These are phyloP conservation scores for Spinibarbus caldwelli DNA, from an alignment of 2,797 vertebrate species.

Conservation along the genomic window DNA sequence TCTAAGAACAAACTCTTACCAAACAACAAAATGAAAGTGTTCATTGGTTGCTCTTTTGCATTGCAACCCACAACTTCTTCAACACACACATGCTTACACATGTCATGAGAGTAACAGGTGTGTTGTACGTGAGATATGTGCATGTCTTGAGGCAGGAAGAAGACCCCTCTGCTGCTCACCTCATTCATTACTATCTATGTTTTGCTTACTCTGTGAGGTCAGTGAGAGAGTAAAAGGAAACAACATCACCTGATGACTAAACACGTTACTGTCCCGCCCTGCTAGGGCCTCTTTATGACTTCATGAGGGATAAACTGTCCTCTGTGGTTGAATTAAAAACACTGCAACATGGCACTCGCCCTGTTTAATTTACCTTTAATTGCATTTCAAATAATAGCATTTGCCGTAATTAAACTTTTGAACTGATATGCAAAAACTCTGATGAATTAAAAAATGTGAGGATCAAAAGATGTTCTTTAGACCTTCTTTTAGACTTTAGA, in stretches of 20 bases:
- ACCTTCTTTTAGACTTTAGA: not conserved
- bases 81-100: not conserved
- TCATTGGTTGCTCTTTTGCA: not conserved
- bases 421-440: not conserved
- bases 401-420: not conserved
- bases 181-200: constrained; percentile 41
- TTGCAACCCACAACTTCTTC: constrained; percentile 1
- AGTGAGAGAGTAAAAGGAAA: not conserved
- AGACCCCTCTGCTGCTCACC: not conserved
- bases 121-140: constrained; percentile 24
- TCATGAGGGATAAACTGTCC: not conserved
- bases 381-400: not conserved
- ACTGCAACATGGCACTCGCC: not conserved
- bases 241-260: not conserved
- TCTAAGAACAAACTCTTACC: not conserved
- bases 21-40: not conserved
- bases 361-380: not conserved
- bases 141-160: not conserved
- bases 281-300: not conserved
- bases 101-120: constrained; percentile 15
- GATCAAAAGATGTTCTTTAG: not conserved
- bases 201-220: constrained; percentile 14
- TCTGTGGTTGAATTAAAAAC: constrained; percentile 2
- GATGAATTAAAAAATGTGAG: not conserved
- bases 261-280: not conserved